phyloP scores from a whole-genome alignment of 2,797 vertebrate genomes.

The Muscicapa striata region DNA sequence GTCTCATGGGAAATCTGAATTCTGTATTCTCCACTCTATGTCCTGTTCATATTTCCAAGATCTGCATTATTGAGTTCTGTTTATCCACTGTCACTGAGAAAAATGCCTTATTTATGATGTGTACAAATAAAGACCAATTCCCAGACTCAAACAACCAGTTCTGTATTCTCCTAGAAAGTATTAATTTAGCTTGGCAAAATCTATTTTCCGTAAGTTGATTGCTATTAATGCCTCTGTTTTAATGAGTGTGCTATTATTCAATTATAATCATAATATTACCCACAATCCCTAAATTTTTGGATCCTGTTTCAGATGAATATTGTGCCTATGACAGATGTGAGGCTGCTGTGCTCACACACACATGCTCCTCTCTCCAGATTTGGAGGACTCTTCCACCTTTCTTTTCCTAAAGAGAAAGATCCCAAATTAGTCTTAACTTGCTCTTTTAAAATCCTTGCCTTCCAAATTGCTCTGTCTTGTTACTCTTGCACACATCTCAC shows the following conservation, averaged over 20 bases:
- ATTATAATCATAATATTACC: constrained; percentile 40
- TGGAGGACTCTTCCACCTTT: not conserved
- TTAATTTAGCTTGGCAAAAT: constrained; percentile 23
- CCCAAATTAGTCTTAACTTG: not conserved
- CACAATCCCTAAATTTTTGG: constrained; percentile 19
- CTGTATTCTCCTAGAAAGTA: not conserved
- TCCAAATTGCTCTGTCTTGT: not conserved
- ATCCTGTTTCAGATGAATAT: not conserved
- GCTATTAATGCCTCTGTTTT: constrained; percentile 47
- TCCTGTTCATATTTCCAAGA: not conserved
- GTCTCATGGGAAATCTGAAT: not conserved
- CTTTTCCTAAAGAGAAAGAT: not conserved
- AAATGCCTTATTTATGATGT: constrained; percentile 19
- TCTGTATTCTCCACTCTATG: not conserved
- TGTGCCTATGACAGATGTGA: not conserved
- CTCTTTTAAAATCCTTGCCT: not conserved
- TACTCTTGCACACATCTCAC: not conserved
- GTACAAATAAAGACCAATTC: constrained; percentile 20
- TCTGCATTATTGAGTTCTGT: not conserved
- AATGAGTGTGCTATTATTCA: constrained; percentile 29
- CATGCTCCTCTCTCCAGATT: not conserved
- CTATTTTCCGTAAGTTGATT: constrained; percentile 46
- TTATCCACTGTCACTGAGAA: not conserved
- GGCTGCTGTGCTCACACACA: not conserved
- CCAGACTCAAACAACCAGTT: not conserved